These are phyloP conservation scores for Bombus superbus DNA, from an alignment of 1,140 invertebrate species.

Conservation along the genomic window DNA sequence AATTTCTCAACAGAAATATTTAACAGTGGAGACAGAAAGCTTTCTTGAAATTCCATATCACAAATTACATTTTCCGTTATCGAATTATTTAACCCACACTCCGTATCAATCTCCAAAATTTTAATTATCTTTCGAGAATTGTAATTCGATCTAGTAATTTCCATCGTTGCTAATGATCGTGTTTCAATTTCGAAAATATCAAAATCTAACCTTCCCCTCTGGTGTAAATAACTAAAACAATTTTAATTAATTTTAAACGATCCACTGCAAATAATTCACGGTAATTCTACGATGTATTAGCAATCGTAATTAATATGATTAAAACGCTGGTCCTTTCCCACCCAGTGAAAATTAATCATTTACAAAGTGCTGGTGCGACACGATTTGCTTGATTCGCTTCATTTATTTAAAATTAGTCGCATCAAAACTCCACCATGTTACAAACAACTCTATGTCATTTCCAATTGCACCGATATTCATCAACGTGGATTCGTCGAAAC, in stretches of 20 bases:
- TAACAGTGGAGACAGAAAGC: background rate
- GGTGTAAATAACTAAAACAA: no score
- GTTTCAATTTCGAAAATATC: no score
- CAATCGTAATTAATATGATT: conserved; percentile 23
- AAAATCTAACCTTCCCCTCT: no score
- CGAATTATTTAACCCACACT: background rate
- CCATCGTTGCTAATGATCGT: no score
- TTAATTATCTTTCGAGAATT: no score
- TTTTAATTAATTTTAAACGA: conserved; percentile 6
- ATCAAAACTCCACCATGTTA: background rate
- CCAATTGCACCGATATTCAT: conserved; percentile 5
- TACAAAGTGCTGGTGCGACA: background rate
- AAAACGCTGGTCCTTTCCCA: background rate
- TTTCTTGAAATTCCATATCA: background rate
- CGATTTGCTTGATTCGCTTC: background rate
- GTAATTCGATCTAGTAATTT: no score
- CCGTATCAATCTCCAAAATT: no score
- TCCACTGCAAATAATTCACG: background rate
- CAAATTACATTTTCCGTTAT: background rate
- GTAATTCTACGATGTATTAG: background rate
- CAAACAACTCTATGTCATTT: background rate
- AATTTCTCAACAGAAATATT: background rate
- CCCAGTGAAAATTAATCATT: conserved; percentile 2
- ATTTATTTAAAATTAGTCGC: conserved; percentile 22
- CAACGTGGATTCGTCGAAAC: no score